Conservation (phyloP, 2,113 vertebrate species). For the Mormyrus iriodes region DNA sequence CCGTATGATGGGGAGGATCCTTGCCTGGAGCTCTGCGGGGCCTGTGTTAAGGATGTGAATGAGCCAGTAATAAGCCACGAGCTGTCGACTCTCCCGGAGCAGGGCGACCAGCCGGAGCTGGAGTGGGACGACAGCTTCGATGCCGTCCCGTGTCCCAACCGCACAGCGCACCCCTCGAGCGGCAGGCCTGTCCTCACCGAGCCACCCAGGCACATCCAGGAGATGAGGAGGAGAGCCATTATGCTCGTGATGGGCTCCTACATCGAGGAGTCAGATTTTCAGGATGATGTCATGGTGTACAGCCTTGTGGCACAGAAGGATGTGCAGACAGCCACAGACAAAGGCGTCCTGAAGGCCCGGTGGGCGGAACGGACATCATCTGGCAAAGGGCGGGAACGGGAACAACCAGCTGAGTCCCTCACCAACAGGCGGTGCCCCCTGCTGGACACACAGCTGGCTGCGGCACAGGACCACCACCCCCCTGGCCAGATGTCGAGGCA, state of each 20-base stretch:
- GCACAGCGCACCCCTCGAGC: neutral
- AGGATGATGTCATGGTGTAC: slow-evolving; percentile 87
- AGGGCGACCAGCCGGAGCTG: slow-evolving; percentile 66
- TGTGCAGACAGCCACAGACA: slow-evolving; percentile 41
- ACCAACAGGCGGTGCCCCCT: slow-evolving; percentile 48
- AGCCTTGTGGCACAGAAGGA: slow-evolving; percentile 80
- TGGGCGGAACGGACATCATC: neutral
- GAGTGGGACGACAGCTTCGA: slow-evolving; percentile 93
- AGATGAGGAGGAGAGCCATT: slow-evolving; percentile 80
- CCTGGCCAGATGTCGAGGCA: slow-evolving; percentile 23
- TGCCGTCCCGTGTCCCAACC: slow-evolving; percentile 63
- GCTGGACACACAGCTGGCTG: slow-evolving; percentile 4
- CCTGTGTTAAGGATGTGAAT: slow-evolving; percentile 50
- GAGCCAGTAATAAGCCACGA: slow-evolving; percentile 28
- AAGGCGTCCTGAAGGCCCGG: neutral
- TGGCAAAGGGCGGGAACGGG: slow-evolving; percentile 26
- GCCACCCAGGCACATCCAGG: slow-evolving; percentile 81
- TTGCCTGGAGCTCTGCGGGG: slow-evolving; percentile 56
- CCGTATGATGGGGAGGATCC: slow-evolving; percentile 81
- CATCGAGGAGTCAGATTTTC: slow-evolving; percentile 85
- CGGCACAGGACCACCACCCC: slow-evolving; percentile 26
- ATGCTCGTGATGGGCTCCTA: slow-evolving; percentile 79
- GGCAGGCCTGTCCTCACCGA: slow-evolving; percentile 34
- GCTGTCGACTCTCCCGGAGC: slow-evolving; percentile 37
- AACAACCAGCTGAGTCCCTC: slow-evolving; percentile 21